Percentiles rank a stretch among this genome's conserved stretches.
Conservation (phyloP, 1,140 invertebrate genomes). For the Aricia agestis region DNA sequence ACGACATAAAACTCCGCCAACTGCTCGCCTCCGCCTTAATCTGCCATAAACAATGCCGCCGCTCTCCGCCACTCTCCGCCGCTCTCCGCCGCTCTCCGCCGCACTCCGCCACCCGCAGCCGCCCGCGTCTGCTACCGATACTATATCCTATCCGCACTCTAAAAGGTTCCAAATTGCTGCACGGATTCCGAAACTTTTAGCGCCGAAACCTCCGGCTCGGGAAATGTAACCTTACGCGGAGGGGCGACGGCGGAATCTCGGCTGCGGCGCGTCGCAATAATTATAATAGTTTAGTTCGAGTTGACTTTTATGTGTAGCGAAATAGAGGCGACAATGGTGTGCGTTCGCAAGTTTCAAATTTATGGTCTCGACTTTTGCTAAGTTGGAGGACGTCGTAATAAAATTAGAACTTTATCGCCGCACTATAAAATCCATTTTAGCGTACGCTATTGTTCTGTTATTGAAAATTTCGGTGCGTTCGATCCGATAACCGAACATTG, state of each 20-base stretch:
- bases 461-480: background rate
- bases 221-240: background rate
- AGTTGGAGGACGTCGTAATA: background rate
- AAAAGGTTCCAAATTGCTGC: slow-evolving; percentile 51
- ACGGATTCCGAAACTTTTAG: slow-evolving; percentile 17
- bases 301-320: slow-evolving; percentile 21
- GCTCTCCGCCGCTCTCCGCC: too few species aligned
- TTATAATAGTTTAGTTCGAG: slow-evolving; percentile 17
- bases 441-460: slow-evolving; percentile 10
- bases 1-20: slow-evolving; percentile 39
- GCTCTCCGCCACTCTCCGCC: too few species aligned
- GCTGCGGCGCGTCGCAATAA: slow-evolving; percentile 16
- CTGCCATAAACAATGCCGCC: slow-evolving; percentile 52
- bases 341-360: slow-evolving; percentile 5
- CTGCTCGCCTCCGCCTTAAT: slow-evolving; percentile 44
- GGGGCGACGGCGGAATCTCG: background rate
- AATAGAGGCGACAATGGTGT: slow-evolving; percentile 21
- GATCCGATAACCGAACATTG: background rate
- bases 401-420: slow-evolving; percentile 16
- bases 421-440: slow-evolving; percentile 17
- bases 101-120: too few species aligned
- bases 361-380: slow-evolving; percentile 5
- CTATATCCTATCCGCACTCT: slow-evolving; percentile 38
- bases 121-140: slow-evolving; percentile 31
- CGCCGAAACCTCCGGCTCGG: background rate